These are phyloP conservation scores for Philaethria dido DNA, from an alignment of 2,888 invertebrate genomes.

Conservation along the genomic window DNA sequence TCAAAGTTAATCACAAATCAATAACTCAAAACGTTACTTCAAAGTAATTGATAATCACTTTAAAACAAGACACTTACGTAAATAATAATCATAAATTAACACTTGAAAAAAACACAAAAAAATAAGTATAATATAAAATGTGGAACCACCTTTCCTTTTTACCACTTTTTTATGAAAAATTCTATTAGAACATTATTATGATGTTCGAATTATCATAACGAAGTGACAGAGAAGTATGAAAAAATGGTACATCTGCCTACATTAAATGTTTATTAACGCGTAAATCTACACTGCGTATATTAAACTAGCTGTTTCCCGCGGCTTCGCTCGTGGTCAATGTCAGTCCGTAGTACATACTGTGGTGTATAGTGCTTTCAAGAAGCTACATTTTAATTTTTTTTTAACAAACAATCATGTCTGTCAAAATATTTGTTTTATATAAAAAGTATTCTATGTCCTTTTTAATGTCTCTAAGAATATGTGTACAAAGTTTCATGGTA, in stretches of 20 bases:
- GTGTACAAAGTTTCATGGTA: no score
- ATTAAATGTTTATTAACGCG: slow-evolving; percentile 15
- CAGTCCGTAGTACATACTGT: no score
- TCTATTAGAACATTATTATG: slow-evolving; percentile 6
- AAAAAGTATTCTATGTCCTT: no score
- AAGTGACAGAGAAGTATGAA: slow-evolving; percentile 15
- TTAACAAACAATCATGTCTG: no score
- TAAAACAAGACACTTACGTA: background rate
- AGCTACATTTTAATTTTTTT: no score
- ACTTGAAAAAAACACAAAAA: background rate
- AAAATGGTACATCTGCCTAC: slow-evolving; percentile 26
- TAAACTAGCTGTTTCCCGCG: no score
- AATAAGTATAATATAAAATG: background rate
- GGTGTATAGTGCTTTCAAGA: no score
- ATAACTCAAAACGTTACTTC: background rate
- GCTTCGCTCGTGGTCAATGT: no score
- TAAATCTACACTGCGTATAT: slow-evolving; percentile 4
- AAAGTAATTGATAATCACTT: background rate
- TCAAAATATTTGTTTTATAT: no score
- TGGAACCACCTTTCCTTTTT: background rate
- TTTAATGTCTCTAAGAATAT: no score
- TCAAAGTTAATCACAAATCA: background rate
- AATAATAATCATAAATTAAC: slow-evolving; percentile 3
- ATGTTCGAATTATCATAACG: slow-evolving; percentile 1
- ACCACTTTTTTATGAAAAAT: slow-evolving; percentile 10